Base-by-base conservation (phyloP, 2,888 invertebrate species). In the Leptarthrus brevirostris region DNA sequence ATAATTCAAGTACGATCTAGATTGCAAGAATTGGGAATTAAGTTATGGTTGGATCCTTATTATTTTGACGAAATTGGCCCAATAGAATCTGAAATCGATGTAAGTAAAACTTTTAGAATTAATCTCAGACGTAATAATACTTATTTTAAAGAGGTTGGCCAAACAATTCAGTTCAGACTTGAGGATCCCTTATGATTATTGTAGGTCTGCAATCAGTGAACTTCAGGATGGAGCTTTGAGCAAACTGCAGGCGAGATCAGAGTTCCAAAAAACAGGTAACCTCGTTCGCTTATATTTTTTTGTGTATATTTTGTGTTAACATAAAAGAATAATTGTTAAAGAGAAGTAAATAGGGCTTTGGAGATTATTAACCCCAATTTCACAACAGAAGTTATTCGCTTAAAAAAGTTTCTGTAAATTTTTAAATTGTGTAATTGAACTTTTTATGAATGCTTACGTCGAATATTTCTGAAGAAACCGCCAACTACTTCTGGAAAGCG, bases 1-100 rank as follows among this genome's bases (percentile, higher is more conserved):
- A 84, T 90, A 14, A 88, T 91, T 58, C 89, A 89, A 85, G 85
- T 93, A 12, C 87, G 92, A 20, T 89, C 89, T 0, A 89, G 89
- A 79, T 84, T 94, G 36, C 91, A 92, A 78, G 85, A 86, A 72
- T 89, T 90, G 74, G 87, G 88, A 77, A 86, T 94, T 3, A 93
- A 93, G 81, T 83, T 94, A 74, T 94, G 94, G 94, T 86, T 91
- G 78, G 86, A 89, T 14, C 94, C 94, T 0, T 94, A 90, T 81
- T 88, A 88, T 61, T 81, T 83, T 26, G 86, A 88, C 16, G 86
- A 85, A 22, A 80, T 84, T 40, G 88, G 87, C 1, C 79, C 86
- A 70, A 86, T 86, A 49, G 87, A 87, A 47, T 77, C 79, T 0
- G 81, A 84, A 72, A 77, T 85, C 44, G 83, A 84, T 74, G 85